A percentile compares a stretch with the other conserved stretches of the same genome.
Conservation (phyloP, 2,888 invertebrate genomes). For the Carterocephalus palaemon region DNA sequence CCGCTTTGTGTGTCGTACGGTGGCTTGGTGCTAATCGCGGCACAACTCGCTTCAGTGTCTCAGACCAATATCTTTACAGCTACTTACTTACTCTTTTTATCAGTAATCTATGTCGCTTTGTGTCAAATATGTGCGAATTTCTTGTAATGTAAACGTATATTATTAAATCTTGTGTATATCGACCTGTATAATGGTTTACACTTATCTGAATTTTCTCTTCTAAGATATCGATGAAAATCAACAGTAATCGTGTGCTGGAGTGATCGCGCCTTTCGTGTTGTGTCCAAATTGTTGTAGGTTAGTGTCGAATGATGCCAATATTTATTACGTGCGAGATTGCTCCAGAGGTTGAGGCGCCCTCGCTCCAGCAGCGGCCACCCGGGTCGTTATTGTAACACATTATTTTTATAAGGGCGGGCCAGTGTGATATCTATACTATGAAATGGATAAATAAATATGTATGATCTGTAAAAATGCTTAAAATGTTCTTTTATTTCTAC, state of each 20-base stretch:
- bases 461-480: constrained; percentile 78
- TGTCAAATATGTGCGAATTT: constrained; percentile 78
- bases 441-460: constrained; percentile 79
- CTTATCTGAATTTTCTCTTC: constrained; percentile 66
- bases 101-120: constrained; percentile 74
- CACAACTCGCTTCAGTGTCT: constrained; percentile 73
- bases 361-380: constrained; percentile 56
- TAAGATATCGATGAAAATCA: constrained; percentile 63
- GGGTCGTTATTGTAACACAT: constrained; percentile 76
- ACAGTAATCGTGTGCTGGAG: constrained; percentile 53
- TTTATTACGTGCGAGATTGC: constrained; percentile 47
- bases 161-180: constrained; percentile 73
- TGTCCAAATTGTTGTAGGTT: constrained; percentile 71
- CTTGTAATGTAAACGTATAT: constrained; percentile 72
- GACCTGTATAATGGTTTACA: constrained; percentile 78
- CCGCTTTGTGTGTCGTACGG: constrained; percentile 64
- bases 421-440: constrained; percentile 79
- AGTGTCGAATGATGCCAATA: constrained; percentile 65
- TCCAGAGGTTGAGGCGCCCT: constrained; percentile 47
- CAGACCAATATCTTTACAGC: constrained; percentile 74
- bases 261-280: constrained; percentile 58
- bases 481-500: constrained; percentile 35
- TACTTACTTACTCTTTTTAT: constrained; percentile 66
- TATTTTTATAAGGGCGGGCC: constrained; percentile 80
- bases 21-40: constrained; percentile 74